Evolutionary conservation across 2,888 invertebrate species (phyloP), one percentile per base, ranked within the genome.

Genomic region (Macaria liturata): DNA sequence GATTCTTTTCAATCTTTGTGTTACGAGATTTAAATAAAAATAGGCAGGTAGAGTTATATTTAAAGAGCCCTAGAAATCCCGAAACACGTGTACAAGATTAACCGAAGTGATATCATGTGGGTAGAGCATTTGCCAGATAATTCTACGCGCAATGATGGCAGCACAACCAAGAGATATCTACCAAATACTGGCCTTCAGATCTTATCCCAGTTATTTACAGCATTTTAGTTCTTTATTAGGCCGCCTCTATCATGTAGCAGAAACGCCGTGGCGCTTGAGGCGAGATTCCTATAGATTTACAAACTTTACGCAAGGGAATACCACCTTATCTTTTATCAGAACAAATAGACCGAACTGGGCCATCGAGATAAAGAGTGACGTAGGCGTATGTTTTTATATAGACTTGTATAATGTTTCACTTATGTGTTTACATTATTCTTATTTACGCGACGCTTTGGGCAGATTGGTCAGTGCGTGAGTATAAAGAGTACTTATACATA

Each of bases 301-400:
- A 48, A 53, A 46, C 39, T 51, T 54, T 56, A 54, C 56, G 56
- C 56, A 44, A 57, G 58, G 60, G 52, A 62, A 56, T 37, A 47
- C 64, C 50, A 37, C 34, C 34, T 65, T 62, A 64, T 65, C 66
- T 58, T 42, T 57, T 46, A 60, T 59, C 61, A 49, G 47, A 59
- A 57, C 56, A 62, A 57, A 62, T 49, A 59, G 32, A 49, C 47
- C 61, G 48, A 65, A 65, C 52, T 61, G 57, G 60, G 67, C 49
- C 63, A 64, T 60, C 57, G 34, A 55, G 65, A 67, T 63, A 57
- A 56, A 6, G 7, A 7, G 34, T 37, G 34, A 37, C 34, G 34
- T 37, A 2, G 5, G 4, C 4, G 4, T 37, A 37, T 37, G 34
- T 37, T 4, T 37, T 7, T 37, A 37, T 7, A 37, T 3, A 1